Evolutionary conservation across 2,797 vertebrate genomes (phyloP).

Genomic region (Ficedula albicollis): DNA sequence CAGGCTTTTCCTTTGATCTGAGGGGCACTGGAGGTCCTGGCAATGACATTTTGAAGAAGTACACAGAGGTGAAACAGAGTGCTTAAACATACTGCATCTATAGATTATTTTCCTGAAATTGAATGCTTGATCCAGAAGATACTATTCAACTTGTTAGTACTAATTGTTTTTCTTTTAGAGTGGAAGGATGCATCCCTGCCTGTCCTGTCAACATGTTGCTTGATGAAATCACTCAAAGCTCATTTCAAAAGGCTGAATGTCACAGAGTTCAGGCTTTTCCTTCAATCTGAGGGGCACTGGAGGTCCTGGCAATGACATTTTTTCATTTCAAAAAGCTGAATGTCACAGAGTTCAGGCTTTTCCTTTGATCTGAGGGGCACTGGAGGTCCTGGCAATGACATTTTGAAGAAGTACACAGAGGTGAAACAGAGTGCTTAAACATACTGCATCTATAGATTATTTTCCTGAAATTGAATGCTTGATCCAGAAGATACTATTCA

Average conservation of each 20-base stretch:
- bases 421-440: neutral
- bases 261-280: too few relatives aligned
- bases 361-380: neutral
- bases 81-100: neutral
- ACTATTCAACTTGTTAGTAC: neutral
- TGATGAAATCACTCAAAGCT: too few relatives aligned
- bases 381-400: neutral
- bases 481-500: neutral
- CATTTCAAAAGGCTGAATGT: too few relatives aligned
- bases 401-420: neutral
- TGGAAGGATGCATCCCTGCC: slow-evolving; percentile 91
- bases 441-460: neutral
- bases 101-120: neutral
- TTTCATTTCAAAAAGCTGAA: neutral
- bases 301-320: too few relatives aligned
- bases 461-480: neutral
- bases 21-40: neutral
- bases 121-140: neutral
- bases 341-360: neutral
- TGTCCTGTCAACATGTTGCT: slow-evolving; percentile 90
- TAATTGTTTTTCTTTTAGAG: slow-evolving; percentile 75
- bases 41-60: neutral
- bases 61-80: neutral
- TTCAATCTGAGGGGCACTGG: too few relatives aligned
- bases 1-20: neutral